Base-by-base conservation (phyloP, 2,113 vertebrate species). In the Osmerus eperlanus region DNA sequence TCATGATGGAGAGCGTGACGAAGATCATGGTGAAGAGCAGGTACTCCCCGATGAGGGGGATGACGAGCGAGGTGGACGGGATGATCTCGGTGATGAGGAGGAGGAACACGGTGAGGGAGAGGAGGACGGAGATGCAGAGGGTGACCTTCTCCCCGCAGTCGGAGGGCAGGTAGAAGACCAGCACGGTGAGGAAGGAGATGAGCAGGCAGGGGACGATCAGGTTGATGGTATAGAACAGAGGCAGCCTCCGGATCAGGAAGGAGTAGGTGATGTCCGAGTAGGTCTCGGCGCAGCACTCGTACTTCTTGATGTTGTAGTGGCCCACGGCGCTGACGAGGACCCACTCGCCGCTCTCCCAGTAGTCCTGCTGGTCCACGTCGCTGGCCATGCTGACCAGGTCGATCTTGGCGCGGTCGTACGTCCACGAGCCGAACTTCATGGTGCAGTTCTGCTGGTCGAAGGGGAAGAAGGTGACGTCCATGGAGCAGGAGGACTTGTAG, bases 371-470 rank as follows among this genome's bases (percentile, higher is more conserved):
- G 78, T 94, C 93, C 77, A 95, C 94, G 0, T 89, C 91, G 65
- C 83, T 88, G 25, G 93, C 91, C 93, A 92, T 93, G 82, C 88
- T 94, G 78, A 95, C 92, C 76, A 95, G 29, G 81, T 95, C 94
- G n/a, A 94, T 94, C 84, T 94, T 93, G 79, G 93, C 92, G 76
- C 92, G 92, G 86, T 95, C 93, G 0, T 93, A 95, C 0, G 94
- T 94, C 94, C 94, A 95, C 47, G 93, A 95, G 11, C 93, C 93
- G 2, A 95, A 95, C 74, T 94, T 95, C 94, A 94, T 95, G 0
- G 83, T 94, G 83, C 94, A 94, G 84, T 93, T 95, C 75, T 95
- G 93, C 86, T 94, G 93, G 88, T 95, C 93, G 16, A 95, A 95
- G 53, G 94, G 94, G 76, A 95, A 94, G 87, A 94, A 95, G 67